phyloP scores from a whole-genome alignment of 1,140 invertebrate genomes.

The Leptinotarsa undecemlineata region DNA sequence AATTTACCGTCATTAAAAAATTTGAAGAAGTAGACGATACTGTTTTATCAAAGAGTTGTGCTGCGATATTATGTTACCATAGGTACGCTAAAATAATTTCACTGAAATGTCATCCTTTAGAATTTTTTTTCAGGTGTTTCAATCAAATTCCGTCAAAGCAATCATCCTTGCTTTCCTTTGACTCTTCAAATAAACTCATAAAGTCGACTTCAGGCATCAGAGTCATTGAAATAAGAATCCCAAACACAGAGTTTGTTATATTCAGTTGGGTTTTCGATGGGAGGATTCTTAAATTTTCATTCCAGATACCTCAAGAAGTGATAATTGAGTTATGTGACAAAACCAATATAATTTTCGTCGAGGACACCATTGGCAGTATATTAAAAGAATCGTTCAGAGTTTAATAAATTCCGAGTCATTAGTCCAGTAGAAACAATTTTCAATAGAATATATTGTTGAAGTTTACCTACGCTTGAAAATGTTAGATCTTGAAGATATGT shows the following conservation, averaged over 20 bases:
- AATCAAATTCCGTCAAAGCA: conserved; percentile 59
- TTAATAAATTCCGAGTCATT: not conserved
- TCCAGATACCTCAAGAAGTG: conserved; percentile 58
- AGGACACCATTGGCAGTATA: conserved; percentile 62
- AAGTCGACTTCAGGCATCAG: conserved; percentile 67
- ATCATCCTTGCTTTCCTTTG: conserved; percentile 61
- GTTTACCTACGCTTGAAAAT: too few relatives aligned
- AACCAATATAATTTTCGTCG: conserved; percentile 59
- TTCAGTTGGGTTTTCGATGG: conserved; percentile 70
- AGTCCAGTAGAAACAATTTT: not conserved
- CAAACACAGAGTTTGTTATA: conserved; percentile 64
- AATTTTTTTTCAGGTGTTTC: conserved; percentile 56
- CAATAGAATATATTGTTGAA: too few relatives aligned
- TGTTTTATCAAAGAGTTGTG: conserved; percentile 71
- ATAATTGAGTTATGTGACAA: conserved; percentile 56
- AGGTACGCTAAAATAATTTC: conserved; percentile 52
- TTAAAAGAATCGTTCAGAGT: conserved; percentile 52
- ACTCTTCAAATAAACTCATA: conserved; percentile 62
- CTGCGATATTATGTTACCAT: conserved; percentile 68
- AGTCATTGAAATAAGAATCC: conserved; percentile 70
- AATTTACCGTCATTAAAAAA: conserved; percentile 56
- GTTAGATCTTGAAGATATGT: too few relatives aligned
- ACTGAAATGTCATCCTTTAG: not conserved
- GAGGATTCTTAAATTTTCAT: conserved; percentile 60
- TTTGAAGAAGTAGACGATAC: conserved; percentile 55